Base-by-base conservation (phyloP, 2,797 vertebrate species). In the Labeo calbasu region DNA sequence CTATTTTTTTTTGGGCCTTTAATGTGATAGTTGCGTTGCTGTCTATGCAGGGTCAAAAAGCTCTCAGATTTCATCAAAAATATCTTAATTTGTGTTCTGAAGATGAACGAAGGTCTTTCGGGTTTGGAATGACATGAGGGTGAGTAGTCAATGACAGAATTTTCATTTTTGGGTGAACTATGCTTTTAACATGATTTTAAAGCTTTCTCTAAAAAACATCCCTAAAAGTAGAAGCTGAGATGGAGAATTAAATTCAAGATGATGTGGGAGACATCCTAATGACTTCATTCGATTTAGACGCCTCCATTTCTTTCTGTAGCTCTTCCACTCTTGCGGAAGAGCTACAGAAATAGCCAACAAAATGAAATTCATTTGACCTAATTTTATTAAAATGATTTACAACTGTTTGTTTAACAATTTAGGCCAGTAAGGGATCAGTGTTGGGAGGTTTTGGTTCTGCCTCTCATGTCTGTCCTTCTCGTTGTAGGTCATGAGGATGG, bases 401-500 rank as follows among this genome's bases (percentile, higher is more conserved):
- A 23, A 57, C 8, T 69, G 28, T 78, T 85, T 83, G 55, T 85
- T 48, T n/a, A 57, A n/a, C 50, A 78, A 70, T 73, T 23, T 46
- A 32, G 43, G 51, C 75, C 46, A 65, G 73, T 1, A 15, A 70
- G 66, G 70, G 50, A 79, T 76, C 68, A 23, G 53, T 83, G 36
- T 65, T 71, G 9, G 28, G 25, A 63, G 6, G 13, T 61, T 23
- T 61, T 82, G 3, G 12, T 53, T 36, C 72, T 5, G n/a, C 51
- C 11, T 15, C 36, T 80, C 51, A 79, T 6, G 19, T 32, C 46
- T 53, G 9, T 88, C 40, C 51, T 70, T 80, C 73, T 78, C 25
- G 80, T 79, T 84, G 40, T 82, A 89, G 84, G 88, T 66, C 78
- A 23, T 84, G 77, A 66, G 25, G 65, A 91, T 91, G 0, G 87